Percentiles rank a stretch among this genome's conserved stretches.
These are phyloP conservation scores for Leptonema lineaticorne DNA, from an alignment of 1,140 invertebrate species.

Conservation along the genomic window DNA sequence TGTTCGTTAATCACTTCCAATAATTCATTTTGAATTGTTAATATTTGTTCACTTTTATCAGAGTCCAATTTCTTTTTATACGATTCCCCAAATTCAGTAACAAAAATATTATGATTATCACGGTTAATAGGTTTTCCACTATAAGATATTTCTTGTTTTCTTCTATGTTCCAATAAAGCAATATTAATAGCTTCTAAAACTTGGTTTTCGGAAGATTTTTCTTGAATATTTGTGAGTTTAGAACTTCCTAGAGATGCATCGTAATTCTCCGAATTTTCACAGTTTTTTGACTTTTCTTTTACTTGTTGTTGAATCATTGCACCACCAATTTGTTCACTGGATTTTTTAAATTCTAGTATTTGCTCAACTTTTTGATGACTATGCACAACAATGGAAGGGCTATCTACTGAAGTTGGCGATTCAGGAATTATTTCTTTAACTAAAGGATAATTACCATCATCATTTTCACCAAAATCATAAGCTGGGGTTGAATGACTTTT, in stretches of 20 bases:
- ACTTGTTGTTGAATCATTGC: conserved; percentile 46
- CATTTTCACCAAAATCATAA: conserved; percentile 64
- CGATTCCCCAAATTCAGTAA: conserved; percentile 37
- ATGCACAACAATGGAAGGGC: conserved; percentile 42
- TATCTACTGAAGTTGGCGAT: conserved; percentile 46
- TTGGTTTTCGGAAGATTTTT: conserved; percentile 40
- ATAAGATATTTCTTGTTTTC: conserved; percentile 30
- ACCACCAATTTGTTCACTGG: conserved; percentile 48
- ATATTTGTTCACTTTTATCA: conserved; percentile 42
- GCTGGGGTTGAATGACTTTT: conserved; percentile 76
- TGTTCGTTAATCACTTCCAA: conserved; percentile 37
- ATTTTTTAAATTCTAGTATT: conserved; percentile 51
- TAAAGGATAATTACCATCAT: conserved; percentile 43
- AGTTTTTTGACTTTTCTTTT: conserved; percentile 28
- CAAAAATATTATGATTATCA: conserved; percentile 34
- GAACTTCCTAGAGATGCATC: neutral
- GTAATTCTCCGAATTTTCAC: neutral
- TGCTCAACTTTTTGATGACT: conserved; percentile 47
- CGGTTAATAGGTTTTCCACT: too few relatives aligned
- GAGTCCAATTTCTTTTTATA: conserved; percentile 24
- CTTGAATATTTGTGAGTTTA: neutral
- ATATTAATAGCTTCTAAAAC: conserved; percentile 49
- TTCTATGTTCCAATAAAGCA: conserved; percentile 44
- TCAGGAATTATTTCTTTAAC: conserved; percentile 48
- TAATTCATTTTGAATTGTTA: conserved; percentile 39